Evolutionary conservation across 2,888 invertebrate genomes (phyloP).

Genomic region (Noctua fimbriata): DNA sequence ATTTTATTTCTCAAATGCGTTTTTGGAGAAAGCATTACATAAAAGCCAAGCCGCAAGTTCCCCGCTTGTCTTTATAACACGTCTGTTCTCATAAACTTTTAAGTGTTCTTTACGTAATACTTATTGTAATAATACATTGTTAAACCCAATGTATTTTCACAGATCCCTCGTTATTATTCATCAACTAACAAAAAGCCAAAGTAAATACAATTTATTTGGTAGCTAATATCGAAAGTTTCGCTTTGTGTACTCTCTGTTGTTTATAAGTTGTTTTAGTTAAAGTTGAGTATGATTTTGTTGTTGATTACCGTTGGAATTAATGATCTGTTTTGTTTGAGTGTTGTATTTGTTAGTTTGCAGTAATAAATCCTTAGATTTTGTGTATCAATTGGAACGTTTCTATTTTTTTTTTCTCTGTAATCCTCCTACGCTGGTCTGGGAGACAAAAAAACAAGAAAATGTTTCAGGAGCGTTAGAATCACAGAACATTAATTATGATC

Average conservation of each 20-base stretch:
- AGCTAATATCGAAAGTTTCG: constrained; percentile 65
- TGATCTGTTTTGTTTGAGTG: constrained; percentile 34
- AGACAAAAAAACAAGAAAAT: not conserved
- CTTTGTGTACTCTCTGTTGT: constrained; percentile 64
- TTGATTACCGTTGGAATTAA: constrained; percentile 52
- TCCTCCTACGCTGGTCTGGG: not conserved
- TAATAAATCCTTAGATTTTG: not conserved
- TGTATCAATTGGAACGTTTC: constrained; percentile 2
- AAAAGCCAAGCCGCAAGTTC: constrained; percentile 63
- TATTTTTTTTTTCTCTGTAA: no score
- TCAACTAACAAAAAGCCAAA: constrained; percentile 65
- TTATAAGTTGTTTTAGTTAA: constrained; percentile 65
- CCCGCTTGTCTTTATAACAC: constrained; percentile 60
- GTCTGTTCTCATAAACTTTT: constrained; percentile 63
- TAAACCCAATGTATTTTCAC: constrained; percentile 56
- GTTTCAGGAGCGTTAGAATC: not conserved
- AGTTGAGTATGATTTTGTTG: constrained; percentile 62
- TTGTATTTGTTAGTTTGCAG: constrained; percentile 13
- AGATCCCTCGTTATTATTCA: constrained; percentile 69
- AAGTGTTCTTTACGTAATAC: constrained; percentile 64
- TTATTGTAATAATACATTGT: constrained; percentile 59
- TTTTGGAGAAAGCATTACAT: constrained; percentile 75
- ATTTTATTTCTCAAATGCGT: constrained; percentile 76
- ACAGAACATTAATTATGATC: not conserved
- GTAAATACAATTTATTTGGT: constrained; percentile 66